Evolutionary conservation across 2,888 invertebrate species (phyloP), one percentile per base, ranked within the genome.

Genomic region (Ypsolopha scabrella): DNA sequence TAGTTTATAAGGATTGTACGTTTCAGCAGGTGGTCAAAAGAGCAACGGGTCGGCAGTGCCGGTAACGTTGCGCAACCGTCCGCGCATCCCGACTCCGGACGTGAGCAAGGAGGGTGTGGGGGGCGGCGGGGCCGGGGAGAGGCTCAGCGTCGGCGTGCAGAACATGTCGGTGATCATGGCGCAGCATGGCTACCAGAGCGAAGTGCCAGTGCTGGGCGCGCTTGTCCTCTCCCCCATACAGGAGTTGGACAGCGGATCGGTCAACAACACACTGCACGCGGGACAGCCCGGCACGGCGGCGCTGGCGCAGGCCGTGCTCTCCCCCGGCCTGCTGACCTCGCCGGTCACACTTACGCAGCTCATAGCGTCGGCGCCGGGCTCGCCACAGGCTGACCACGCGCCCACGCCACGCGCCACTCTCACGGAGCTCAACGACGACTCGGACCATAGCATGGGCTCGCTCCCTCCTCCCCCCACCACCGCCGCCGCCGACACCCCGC

Each of bases 51-150:
- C 90, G 0, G 90, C 88, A 10, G 80, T 91, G 38, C 89, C 92
- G 7, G 88, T 90, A 56, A 89, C 89, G n/a, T 80, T 92, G 55
- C 93, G 93, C 67, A 92, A 93, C 66, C 89, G 95, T 52, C 95
- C 95, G n/a, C 89, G 95, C 51, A 95, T 96, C 60, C 95, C 95
- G 41, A 95, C 95, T 7, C 95, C 95, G 0, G 95, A 95, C 71
- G 94, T 94, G 7, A 91, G 93, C 37, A 94, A 94, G 75, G 94
- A 95, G 72, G 90, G 91, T 24, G 85, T 90, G 54, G 93, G 93
- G 61, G 88, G 92, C 52, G 93, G 93, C 53, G 93, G 93, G 61
- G 88, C 92, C 52, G 93, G 93, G 65, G 90, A 90, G 66, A 87
- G 91, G 52, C 75, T 92, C 1, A 52, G 54, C 24, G 76, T 80